These are phyloP conservation scores for Lacanobia oleracea DNA, from an alignment of 2,888 invertebrate species.

Conservation along the genomic window DNA sequence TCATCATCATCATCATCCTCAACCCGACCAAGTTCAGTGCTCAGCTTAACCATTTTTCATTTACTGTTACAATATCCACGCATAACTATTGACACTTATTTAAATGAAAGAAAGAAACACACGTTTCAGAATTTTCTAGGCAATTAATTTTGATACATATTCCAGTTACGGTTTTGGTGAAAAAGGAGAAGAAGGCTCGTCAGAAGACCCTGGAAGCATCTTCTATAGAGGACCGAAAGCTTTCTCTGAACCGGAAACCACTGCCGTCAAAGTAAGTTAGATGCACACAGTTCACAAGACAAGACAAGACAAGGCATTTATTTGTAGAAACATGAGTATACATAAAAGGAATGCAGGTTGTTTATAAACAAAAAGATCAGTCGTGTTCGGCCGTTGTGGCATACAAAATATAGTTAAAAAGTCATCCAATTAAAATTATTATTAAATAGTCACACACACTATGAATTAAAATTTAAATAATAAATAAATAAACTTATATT, in stretches of 20 bases:
- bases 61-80: not conserved
- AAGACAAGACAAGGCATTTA: no score
- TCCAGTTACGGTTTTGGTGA: slow-evolving; percentile 95
- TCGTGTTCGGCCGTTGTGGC: no score
- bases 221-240: slow-evolving; percentile 94
- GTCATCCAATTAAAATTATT: no score
- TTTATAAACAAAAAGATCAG: no score
- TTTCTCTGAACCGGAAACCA: slow-evolving; percentile 97
- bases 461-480: no score
- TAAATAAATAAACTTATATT: no score
- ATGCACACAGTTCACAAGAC: not conserved
- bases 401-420: no score
- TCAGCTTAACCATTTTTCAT: no score
- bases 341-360: no score
- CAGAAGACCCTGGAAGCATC: slow-evolving; percentile 95
- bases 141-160: not conserved
- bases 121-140: not conserved
- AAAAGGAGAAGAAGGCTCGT: slow-evolving; percentile 95
- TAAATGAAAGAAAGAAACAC: not conserved
- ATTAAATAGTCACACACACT: no score
- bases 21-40: not conserved
- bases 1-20: not conserved
- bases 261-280: slow-evolving; percentile 87
- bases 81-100: not conserved
- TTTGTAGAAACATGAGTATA: no score